Conservation (phyloP, 2,888 invertebrate species). For the Quadroppia sp. region DNA sequence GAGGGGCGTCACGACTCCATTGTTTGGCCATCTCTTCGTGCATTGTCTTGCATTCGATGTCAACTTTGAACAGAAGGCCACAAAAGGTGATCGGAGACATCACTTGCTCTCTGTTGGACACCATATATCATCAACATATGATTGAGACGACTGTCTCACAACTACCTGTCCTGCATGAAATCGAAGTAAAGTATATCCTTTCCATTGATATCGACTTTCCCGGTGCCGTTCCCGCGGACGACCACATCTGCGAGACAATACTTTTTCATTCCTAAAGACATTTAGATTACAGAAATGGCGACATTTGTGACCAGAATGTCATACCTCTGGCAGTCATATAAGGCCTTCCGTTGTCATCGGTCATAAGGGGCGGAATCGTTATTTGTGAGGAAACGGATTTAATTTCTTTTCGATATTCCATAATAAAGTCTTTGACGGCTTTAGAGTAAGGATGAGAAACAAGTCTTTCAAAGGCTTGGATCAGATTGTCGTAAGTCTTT, state of each 20-base stretch:
- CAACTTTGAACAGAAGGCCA: conserved; percentile 69
- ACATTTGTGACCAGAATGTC: not conserved
- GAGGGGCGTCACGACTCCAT: conserved; percentile 38
- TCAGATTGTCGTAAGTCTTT: conserved; percentile 65
- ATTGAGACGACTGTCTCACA: not conserved
- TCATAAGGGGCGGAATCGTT: conserved; percentile 48
- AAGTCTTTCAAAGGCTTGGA: conserved; percentile 68
- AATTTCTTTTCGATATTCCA: conserved; percentile 63
- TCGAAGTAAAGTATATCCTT: conserved; percentile 70
- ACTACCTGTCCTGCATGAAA: conserved; percentile 66
- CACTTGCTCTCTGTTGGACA: conserved; percentile 58
- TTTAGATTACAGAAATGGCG: not conserved
- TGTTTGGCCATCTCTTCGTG: conserved; percentile 41
- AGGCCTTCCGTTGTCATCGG: conserved; percentile 51
- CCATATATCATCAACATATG: not conserved
- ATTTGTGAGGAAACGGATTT: conserved; percentile 58
- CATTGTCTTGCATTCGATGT: conserved; percentile 64
- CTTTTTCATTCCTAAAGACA: conserved; percentile 51
- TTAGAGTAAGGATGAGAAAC: conserved; percentile 67
- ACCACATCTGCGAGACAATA: conserved; percentile 65
- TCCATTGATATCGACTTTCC: conserved; percentile 75
- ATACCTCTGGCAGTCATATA: conserved; percentile 50
- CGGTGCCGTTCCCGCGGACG: conserved; percentile 74
- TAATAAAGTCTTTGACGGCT: conserved; percentile 67
- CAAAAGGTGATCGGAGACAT: conserved; percentile 80